Percentiles rank a stretch among this genome's conserved stretches.
Evolutionary conservation across 2,888 invertebrate species (phyloP).

Genomic region (Leptarthrus brevirostris): DNA sequence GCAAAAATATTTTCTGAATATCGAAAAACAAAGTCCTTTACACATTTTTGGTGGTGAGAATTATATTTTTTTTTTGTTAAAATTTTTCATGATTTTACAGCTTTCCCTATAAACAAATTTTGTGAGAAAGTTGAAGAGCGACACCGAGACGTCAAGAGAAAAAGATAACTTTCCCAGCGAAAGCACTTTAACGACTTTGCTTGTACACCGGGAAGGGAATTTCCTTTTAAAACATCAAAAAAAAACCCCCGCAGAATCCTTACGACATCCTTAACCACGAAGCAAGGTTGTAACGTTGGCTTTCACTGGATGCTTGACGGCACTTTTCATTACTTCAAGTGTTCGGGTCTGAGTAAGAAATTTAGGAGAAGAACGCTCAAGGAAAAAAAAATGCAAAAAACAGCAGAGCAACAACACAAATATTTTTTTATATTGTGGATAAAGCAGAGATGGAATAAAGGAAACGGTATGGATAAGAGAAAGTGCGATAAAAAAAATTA

Average conservation of each 20-base stretch:
- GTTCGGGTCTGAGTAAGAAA: background rate
- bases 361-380: background rate
- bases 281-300: background rate
- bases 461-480: background rate
- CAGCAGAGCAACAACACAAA: background rate
- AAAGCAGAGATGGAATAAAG: background rate
- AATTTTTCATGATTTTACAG: too few species aligned
- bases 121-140: too few species aligned
- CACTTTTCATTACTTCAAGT: background rate
- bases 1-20: too few species aligned
- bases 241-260: too few species aligned
- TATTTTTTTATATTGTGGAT: background rate
- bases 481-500: background rate
- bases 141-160: too few species aligned
- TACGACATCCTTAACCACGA: constrained; percentile 3
- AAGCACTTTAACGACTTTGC: background rate
- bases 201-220: background rate
- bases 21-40: too few species aligned
- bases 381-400: background rate
- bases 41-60: too few species aligned
- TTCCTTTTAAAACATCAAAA: background rate
- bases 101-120: too few species aligned
- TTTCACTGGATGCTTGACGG: background rate
- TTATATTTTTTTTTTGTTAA: too few species aligned
- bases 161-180: background rate